phyloP scores from a whole-genome alignment of 2,113 vertebrate genomes.

The Cranoglanis bouderius region DNA sequence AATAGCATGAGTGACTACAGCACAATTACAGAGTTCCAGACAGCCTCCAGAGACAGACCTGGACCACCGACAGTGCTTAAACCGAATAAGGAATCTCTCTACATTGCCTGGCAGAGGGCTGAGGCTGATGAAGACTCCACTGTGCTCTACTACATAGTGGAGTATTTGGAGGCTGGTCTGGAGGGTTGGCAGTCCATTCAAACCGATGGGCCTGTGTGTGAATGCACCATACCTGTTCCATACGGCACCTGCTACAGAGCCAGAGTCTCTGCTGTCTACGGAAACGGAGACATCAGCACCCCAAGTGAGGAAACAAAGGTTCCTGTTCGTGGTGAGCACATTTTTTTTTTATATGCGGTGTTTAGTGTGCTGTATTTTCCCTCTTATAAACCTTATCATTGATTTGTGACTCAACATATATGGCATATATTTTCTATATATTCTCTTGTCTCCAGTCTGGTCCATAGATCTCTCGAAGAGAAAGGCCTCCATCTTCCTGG shows the following conservation, averaged over 20 bases:
- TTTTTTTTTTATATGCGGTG: not conserved
- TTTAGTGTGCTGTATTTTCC: not conserved
- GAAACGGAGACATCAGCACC: slow-evolving; percentile 15
- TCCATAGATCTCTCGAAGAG: slow-evolving; percentile 31
- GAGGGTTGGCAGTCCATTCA: slow-evolving; percentile 41
- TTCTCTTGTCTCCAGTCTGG: slow-evolving; percentile 10
- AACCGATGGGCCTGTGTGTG: slow-evolving; percentile 39
- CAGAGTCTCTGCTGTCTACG: slow-evolving; percentile 50
- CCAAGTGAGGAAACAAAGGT: slow-evolving; percentile 38
- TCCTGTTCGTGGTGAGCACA: slow-evolving; percentile 26
- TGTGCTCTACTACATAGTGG: slow-evolving; percentile 34
- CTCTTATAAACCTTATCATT: too few relatives aligned
- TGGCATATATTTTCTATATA: not conserved
- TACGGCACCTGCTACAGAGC: slow-evolving; percentile 43
- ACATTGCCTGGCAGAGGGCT: not conserved
- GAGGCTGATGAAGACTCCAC: slow-evolving; percentile 32
- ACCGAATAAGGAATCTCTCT: not conserved
- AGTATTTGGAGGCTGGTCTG: slow-evolving; percentile 48
- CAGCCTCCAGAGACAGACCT: slow-evolving; percentile 13
- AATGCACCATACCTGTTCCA: slow-evolving; percentile 8
- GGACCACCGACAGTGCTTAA: slow-evolving; percentile 9
- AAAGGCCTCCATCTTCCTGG: slow-evolving; percentile 41
- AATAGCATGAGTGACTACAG: slow-evolving; percentile 30
- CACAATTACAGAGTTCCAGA: slow-evolving; percentile 11
- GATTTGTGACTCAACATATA: too few relatives aligned